These are phyloP conservation scores for Mallotus villosus DNA, from an alignment of 2,797 vertebrate species.

Conservation along the genomic window DNA sequence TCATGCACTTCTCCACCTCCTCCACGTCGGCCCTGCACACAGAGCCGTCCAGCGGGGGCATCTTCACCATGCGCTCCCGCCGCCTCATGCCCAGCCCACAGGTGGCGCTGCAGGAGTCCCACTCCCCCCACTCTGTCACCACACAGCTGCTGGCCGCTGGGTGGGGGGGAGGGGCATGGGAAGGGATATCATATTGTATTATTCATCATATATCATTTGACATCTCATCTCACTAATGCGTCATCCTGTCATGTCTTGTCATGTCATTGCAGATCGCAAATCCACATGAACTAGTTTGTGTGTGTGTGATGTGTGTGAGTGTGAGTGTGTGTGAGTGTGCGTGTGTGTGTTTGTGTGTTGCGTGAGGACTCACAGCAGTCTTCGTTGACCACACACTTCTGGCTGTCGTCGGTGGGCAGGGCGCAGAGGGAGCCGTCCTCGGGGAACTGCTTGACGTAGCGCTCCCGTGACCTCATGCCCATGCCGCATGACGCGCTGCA, in stretches of 20 bases:
- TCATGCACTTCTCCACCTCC: conserved; percentile 95
- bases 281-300: too few species aligned
- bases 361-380: conserved; percentile 86
- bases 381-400: conserved; percentile 92
- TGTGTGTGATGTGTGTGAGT: not conserved
- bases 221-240: too few species aligned
- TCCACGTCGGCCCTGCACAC: conserved; percentile 85
- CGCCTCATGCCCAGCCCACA: conserved; percentile 88
- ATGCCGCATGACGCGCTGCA: conserved; percentile 91
- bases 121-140: conserved; percentile 91
- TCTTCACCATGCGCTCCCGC: conserved; percentile 92
- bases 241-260: too few species aligned
- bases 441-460: conserved; percentile 94
- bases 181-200: too few species aligned
- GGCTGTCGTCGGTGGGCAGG: conserved; percentile 89
- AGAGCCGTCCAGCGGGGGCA: conserved; percentile 89
- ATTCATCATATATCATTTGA: too few species aligned
- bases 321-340: not conserved
- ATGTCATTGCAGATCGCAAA: too few species aligned
- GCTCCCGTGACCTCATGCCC: conserved; percentile 90
- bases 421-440: conserved; percentile 93
- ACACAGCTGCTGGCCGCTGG: conserved; percentile 91
- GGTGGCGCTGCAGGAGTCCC: conserved; percentile 92
- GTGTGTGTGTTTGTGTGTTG: not conserved
- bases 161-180: too few species aligned